These are phyloP conservation scores for Petrosia ficiformis DNA, from an alignment of 37 sponge, comb jelly and placozoan species.

Conservation along the genomic window DNA sequence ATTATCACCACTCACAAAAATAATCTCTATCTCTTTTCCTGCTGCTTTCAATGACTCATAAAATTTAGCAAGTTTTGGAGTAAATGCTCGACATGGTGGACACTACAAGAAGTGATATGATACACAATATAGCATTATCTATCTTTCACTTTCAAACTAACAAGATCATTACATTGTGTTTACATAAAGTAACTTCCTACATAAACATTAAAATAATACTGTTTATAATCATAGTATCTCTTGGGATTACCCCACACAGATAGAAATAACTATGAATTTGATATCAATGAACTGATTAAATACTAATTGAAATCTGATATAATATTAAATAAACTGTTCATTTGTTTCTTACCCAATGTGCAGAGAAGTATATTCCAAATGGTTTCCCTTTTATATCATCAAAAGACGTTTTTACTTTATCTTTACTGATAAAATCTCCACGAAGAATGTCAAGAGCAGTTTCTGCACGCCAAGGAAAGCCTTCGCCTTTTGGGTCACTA, in stretches of 20 bases:
- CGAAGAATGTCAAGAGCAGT: conserved; percentile 23
- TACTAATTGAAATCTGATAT: no score
- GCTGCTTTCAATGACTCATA: conserved; percentile 57
- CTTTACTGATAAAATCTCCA: background rate
- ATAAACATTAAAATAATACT: conserved; percentile 3
- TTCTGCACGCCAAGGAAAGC: conserved; percentile 68
- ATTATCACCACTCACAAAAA: conserved; percentile 60
- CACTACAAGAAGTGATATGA: conserved; percentile 43
- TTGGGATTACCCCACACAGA: no score
- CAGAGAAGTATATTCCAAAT: conserved; percentile 77
- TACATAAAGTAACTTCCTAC: background rate
- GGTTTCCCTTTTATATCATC: conserved; percentile 41
- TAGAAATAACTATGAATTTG: no score
- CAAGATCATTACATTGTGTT: background rate
- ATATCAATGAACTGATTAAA: no score
- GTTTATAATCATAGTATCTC: no score
- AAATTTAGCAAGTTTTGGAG: conserved; percentile 55
- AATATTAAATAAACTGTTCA: no score
- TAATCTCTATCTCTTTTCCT: conserved; percentile 63
- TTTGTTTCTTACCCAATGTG: conserved; percentile 73
- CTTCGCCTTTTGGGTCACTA: conserved; percentile 53
- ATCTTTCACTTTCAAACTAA: background rate
- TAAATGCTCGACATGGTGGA: conserved; percentile 73
- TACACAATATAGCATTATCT: background rate
- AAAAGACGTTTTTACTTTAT: conserved; percentile 1